Percentiles rank a stretch among this genome's conserved stretches.
Evolutionary conservation across 2,888 invertebrate species (phyloP).

Genomic region (Dryocosmus kuriphilus): DNA sequence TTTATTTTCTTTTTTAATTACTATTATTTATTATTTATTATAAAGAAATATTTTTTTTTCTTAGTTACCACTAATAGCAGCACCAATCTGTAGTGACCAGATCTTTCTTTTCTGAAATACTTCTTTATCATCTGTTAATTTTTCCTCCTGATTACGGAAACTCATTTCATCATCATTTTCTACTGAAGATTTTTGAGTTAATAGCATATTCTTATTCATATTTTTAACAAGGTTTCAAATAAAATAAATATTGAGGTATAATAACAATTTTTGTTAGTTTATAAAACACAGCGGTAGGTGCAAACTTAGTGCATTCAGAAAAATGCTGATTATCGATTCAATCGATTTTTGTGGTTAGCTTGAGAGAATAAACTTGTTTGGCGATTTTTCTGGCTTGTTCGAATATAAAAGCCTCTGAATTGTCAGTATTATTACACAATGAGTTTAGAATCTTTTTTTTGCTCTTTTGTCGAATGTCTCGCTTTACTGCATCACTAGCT

Average conservation of each 20-base stretch:
- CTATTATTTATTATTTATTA: neutral
- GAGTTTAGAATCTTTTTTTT: too few relatives aligned
- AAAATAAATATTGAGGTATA: neutral
- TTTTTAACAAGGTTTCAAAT: neutral
- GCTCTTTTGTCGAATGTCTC: too few relatives aligned
- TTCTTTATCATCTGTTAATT: neutral
- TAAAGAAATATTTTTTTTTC: neutral
- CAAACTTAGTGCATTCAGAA: neutral
- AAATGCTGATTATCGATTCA: too few relatives aligned
- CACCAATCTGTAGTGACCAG: neutral
- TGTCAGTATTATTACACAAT: too few relatives aligned
- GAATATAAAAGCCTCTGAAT: too few relatives aligned
- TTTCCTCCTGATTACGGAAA: neutral
- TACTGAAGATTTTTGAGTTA: neutral
- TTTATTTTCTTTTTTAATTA: neutral
- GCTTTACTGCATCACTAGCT: too few relatives aligned
- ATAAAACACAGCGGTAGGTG: neutral
- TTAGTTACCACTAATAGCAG: conserved; percentile 1
- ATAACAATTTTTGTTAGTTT: neutral
- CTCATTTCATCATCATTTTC: neutral
- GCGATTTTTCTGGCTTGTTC: too few relatives aligned
- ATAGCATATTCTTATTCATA: neutral
- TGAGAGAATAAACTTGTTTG: too few relatives aligned
- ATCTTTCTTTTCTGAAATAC: neutral
- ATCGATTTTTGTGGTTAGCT: too few relatives aligned